A percentile compares a stretch with the other conserved stretches of the same genome.
Evolutionary conservation across 2,797 vertebrate species (phyloP).

Genomic region (Spinibarbus caldwelli): DNA sequence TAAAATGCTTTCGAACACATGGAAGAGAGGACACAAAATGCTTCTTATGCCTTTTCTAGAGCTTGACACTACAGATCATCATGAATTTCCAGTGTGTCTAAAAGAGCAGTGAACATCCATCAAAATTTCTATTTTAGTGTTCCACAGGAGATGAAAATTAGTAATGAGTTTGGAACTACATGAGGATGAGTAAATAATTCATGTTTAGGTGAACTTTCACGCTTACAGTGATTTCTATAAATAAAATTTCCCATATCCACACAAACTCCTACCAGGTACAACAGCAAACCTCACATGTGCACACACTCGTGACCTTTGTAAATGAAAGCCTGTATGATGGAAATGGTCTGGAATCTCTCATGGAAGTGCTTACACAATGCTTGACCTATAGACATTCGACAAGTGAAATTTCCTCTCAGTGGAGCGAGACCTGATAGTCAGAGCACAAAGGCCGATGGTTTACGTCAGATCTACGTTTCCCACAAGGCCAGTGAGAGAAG

Average conservation of each 20-base stretch:
- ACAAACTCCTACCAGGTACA: conserved; percentile 2
- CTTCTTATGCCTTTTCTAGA: not conserved
- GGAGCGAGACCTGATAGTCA: not conserved
- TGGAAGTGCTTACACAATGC: conserved; percentile 20
- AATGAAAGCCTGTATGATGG: conserved; percentile 26
- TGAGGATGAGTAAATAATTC: too few species aligned
- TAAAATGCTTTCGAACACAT: not conserved
- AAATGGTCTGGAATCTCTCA: conserved; percentile 34
- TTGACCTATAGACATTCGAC: conserved; percentile 30
- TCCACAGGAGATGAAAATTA: not conserved
- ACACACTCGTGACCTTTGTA: conserved; percentile 29
- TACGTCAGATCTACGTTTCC: not conserved
- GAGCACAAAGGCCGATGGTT: not conserved
- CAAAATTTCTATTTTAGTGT: not conserved
- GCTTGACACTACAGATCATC: not conserved
- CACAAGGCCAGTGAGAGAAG: not conserved
- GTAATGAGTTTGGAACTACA: not conserved
- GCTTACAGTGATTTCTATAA: not conserved
- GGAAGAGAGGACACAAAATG: not conserved
- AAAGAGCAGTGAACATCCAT: not conserved
- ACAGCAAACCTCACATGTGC: conserved; percentile 17
- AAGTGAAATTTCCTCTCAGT: conserved; percentile 10
- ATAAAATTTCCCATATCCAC: not conserved
- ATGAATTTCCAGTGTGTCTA: not conserved
- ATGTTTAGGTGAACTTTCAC: not conserved